A percentile compares a stretch with the other conserved stretches of the same genome.
phyloP scores from a whole-genome alignment of 2,888 invertebrate genomes.

The Apantesis nais region DNA sequence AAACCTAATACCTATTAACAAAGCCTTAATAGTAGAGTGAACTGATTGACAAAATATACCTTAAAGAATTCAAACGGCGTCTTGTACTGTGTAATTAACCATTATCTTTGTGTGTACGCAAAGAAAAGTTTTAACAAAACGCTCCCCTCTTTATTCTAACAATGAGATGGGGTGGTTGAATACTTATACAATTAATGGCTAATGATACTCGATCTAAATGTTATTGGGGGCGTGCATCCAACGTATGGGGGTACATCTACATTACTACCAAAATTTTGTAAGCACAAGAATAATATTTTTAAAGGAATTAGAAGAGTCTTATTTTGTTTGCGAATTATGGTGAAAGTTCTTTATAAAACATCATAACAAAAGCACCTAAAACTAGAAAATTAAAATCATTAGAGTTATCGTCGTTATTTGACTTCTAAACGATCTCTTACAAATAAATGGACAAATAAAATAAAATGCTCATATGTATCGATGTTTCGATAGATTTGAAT shows the following conservation, averaged over 20 bases:
- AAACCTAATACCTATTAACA: too few species aligned
- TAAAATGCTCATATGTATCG: not conserved
- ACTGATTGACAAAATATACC: not conserved
- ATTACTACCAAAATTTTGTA: not conserved
- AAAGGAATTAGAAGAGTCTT: not conserved
- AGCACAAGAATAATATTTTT: not conserved
- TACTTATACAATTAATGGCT: slow-evolving; percentile 14
- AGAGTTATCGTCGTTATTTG: too few species aligned
- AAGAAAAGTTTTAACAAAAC: slow-evolving; percentile 3
- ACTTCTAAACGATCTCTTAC: too few species aligned
- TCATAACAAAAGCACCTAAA: not conserved
- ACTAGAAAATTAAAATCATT: too few species aligned
- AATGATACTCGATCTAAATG: slow-evolving; percentile 14
- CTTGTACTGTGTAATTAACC: not conserved
- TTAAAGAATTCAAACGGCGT: not conserved
- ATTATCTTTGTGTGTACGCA: not conserved
- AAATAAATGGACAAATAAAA: not conserved
- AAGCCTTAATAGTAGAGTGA: not conserved
- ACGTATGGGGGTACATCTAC: not conserved
- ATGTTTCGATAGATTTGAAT: not conserved
- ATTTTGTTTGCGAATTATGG: not conserved
- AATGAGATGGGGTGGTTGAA: slow-evolving; percentile 9
- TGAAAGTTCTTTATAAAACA: not conserved
- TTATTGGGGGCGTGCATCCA: slow-evolving; percentile 12
- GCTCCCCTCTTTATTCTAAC: slow-evolving; percentile 6